These are phyloP conservation scores for Cheirogaleus medius DNA, from an alignment of 2,113 vertebrate species.

Conservation along the genomic window DNA sequence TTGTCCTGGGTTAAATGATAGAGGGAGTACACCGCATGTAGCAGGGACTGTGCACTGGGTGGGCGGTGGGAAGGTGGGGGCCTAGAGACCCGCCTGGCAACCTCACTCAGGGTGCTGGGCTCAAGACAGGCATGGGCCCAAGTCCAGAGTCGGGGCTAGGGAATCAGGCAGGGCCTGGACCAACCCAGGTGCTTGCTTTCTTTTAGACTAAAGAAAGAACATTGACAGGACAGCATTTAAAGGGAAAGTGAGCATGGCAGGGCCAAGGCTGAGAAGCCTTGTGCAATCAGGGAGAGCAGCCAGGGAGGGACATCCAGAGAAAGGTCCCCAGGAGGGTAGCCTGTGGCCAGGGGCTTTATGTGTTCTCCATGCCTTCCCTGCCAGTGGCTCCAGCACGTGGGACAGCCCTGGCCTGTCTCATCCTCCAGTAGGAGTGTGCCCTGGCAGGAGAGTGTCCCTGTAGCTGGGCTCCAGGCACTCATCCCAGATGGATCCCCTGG, in stretches of 20 bases:
- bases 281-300: neutral
- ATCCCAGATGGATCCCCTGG: neutral
- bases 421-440: no score
- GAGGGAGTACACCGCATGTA: neutral
- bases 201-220: neutral
- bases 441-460: neutral
- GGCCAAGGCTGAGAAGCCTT: neutral
- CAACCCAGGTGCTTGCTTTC: neutral
- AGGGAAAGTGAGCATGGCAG: neutral
- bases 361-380: neutral
- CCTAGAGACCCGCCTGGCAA: neutral
- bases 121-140: neutral
- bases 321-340: no score
- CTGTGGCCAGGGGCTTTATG: no score
- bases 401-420: neutral
- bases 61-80: neutral
- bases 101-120: neutral
- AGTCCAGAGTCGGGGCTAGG: neutral
- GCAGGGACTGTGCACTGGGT: neutral
- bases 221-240: neutral
- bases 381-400: neutral
- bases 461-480: neutral
- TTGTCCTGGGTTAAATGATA: neutral
- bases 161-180: neutral
- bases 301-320: no score